Conservation (phyloP, 2,113 vertebrate species). For the Elanoides forficatus region DNA sequence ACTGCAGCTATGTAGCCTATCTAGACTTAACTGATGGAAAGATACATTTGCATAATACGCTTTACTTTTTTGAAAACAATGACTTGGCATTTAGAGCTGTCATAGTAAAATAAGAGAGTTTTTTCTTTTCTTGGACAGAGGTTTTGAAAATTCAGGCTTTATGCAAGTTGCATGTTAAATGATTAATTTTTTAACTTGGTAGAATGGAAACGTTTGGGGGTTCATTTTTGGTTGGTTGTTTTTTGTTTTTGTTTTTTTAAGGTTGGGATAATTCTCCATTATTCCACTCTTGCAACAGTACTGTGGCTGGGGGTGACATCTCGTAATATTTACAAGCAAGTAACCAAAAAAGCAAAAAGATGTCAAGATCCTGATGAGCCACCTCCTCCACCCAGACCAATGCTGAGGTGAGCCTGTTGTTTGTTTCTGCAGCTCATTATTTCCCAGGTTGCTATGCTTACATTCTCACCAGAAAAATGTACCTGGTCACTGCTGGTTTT, state of each 20-base stretch:
- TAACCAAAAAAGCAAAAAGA: constrained; percentile 90
- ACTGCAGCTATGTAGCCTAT: neutral
- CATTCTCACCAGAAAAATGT: neutral
- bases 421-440: neutral
- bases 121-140: neutral
- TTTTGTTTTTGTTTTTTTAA: constrained; percentile 41
- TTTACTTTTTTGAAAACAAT: neutral
- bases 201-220: neutral
- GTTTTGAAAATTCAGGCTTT: neutral
- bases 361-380: constrained; percentile 94
- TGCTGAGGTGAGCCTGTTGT: constrained; percentile 85
- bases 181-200: neutral
- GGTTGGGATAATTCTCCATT: constrained; percentile 96
- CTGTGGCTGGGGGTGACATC: constrained; percentile 95
- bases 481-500: neutral
- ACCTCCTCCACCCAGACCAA: constrained; percentile 90
- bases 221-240: neutral
- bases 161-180: fast-evolving
- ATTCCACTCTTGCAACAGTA: constrained; percentile 92
- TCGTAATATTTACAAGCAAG: constrained; percentile 97
- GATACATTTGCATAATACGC: neutral
- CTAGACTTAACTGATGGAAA: neutral
- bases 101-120: neutral
- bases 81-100: neutral
- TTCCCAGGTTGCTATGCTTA: neutral